phyloP scores from a whole-genome alignment of 2,888 invertebrate species.

The Heterodera filipjevi region DNA sequence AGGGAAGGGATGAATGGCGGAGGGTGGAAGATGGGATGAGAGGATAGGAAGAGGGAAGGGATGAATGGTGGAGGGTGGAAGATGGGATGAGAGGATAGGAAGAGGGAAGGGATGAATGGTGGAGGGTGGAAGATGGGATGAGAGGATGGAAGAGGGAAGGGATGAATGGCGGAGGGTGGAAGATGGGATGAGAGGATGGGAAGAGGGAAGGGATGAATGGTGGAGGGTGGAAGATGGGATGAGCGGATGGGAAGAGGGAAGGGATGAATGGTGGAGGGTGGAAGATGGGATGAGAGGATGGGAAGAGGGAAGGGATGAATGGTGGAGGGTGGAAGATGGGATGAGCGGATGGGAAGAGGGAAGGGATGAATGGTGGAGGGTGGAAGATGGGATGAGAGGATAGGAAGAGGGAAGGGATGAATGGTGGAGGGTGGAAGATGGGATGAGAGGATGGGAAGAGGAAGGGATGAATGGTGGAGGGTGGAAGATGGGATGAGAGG shows the following conservation, averaged over 20 bases:
- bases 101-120: neutral
- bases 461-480: neutral
- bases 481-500: neutral
- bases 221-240: no score
- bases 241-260: neutral
- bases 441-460: neutral
- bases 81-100: neutral
- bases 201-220: neutral
- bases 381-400: neutral
- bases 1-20: no score
- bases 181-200: neutral
- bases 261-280: neutral
- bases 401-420: neutral
- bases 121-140: no score
- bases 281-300: neutral
- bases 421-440: no score
- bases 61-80: neutral
- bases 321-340: no score
- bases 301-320: neutral
- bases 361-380: neutral
- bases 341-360: neutral
- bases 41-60: neutral
- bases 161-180: neutral
- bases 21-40: no score
- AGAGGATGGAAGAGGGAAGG: neutral